phyloP scores from a whole-genome alignment of 1,140 invertebrate species.

The Adoxophyes honmai region DNA sequence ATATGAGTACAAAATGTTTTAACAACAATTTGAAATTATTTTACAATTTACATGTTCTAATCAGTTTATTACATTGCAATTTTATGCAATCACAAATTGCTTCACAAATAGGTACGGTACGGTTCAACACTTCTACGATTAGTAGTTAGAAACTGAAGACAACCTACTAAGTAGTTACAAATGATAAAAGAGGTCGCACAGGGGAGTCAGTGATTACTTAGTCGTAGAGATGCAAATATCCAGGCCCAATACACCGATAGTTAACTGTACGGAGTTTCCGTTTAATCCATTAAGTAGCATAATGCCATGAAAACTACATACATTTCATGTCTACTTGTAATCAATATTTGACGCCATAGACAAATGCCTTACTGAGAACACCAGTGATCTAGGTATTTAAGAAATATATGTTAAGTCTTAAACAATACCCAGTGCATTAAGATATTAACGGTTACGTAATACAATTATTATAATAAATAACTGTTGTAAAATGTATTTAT shows the following conservation, averaged over 20 bases:
- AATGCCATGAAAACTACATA: neutral
- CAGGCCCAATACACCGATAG: neutral
- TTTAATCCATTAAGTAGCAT: neutral
- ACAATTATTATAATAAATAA: slow-evolving; percentile 54
- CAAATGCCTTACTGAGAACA: slow-evolving; percentile 43
- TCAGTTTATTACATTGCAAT: too few species aligned
- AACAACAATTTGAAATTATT: too few species aligned
- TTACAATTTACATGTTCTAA: too few species aligned
- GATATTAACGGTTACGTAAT: slow-evolving; percentile 39
- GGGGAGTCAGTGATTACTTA: too few species aligned
- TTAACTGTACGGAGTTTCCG: neutral
- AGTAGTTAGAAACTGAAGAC: too few species aligned
- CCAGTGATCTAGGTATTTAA: slow-evolving; percentile 48
- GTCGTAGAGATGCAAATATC: too few species aligned
- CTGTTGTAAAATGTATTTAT: slow-evolving; percentile 76
- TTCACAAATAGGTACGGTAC: too few species aligned
- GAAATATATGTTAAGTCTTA: slow-evolving; percentile 32
- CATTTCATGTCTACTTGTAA: neutral
- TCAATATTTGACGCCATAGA: slow-evolving; percentile 14
- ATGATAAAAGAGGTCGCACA: too few species aligned
- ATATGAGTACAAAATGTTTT: slow-evolving; percentile 1
- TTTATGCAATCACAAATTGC: too few species aligned
- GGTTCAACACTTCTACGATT: too few species aligned
- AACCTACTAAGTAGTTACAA: too few species aligned
- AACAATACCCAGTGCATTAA: slow-evolving; percentile 37